These are phyloP conservation scores for Magallana gigas DNA, from an alignment of 1,140 invertebrate genomes.

Conservation along the genomic window DNA sequence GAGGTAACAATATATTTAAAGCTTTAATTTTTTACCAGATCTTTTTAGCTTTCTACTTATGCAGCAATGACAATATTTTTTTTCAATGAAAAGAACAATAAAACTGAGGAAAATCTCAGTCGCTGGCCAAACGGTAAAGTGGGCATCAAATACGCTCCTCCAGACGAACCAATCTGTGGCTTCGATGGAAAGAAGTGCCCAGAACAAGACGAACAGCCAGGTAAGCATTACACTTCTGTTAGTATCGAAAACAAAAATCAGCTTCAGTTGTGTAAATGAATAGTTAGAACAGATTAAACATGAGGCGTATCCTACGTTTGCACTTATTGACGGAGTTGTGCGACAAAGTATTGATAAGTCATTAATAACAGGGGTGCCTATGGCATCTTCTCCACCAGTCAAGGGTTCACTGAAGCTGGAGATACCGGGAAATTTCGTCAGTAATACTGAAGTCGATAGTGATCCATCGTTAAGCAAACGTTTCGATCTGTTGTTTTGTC, in stretches of 20 bases:
- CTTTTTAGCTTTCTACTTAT: too few species aligned
- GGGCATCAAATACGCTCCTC: conserved; percentile 65
- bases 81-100: background rate
- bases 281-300: too few species aligned
- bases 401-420: background rate
- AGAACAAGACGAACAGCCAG: conserved; percentile 5
- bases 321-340: background rate
- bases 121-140: conserved; percentile 67
- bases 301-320: background rate
- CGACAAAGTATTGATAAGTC: background rate
- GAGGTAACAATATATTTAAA: too few species aligned
- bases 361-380: background rate
- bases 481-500: too few species aligned
- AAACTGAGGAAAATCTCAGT: background rate
- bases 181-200: conserved; percentile 73
- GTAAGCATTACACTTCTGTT: background rate
- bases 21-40: too few species aligned
- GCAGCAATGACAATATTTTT: background rate
- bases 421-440: too few species aligned
- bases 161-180: conserved; percentile 70
- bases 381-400: background rate
- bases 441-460: too few species aligned
- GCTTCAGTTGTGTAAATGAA: too few species aligned
- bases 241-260: too few species aligned
- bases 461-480: too few species aligned